phyloP scores from a whole-genome alignment of 2,888 invertebrate genomes.

The Rotaria macrura region DNA sequence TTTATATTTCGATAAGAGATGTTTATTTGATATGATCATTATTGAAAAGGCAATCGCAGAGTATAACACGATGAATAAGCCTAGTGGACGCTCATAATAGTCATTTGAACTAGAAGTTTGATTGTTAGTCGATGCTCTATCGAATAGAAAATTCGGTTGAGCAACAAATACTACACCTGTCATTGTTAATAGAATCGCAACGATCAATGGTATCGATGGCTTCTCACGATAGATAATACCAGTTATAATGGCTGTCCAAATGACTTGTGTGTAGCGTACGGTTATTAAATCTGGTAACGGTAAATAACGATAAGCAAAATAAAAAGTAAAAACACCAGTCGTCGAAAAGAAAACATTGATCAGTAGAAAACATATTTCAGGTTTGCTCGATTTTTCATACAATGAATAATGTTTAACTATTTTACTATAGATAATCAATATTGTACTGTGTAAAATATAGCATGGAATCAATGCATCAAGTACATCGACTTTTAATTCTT shows the following conservation, averaged over 20 bases:
- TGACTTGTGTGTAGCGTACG: background rate
- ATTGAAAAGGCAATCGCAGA: background rate
- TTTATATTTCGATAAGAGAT: background rate
- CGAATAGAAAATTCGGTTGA: background rate
- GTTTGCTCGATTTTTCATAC: background rate
- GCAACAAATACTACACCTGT: background rate
- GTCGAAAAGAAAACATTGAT: background rate
- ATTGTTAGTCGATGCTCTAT: background rate
- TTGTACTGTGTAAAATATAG: background rate
- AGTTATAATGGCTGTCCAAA: background rate
- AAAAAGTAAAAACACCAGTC: background rate
- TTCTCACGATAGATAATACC: background rate
- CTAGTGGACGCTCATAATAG: background rate
- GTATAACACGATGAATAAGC: background rate
- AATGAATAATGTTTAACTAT: background rate
- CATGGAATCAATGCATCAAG: background rate
- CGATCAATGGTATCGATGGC: background rate
- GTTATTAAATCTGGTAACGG: conserved; percentile 2
- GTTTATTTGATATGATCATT: background rate
- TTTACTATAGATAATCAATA: background rate
- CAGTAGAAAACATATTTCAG: background rate
- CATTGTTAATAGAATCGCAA: background rate
- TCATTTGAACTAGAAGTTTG: background rate
- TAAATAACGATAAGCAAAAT: background rate
- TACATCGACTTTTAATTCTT: background rate